These are phyloP conservation scores for Eupithecia dodoneata DNA, from an alignment of 2,888 invertebrate species.

Conservation along the genomic window DNA sequence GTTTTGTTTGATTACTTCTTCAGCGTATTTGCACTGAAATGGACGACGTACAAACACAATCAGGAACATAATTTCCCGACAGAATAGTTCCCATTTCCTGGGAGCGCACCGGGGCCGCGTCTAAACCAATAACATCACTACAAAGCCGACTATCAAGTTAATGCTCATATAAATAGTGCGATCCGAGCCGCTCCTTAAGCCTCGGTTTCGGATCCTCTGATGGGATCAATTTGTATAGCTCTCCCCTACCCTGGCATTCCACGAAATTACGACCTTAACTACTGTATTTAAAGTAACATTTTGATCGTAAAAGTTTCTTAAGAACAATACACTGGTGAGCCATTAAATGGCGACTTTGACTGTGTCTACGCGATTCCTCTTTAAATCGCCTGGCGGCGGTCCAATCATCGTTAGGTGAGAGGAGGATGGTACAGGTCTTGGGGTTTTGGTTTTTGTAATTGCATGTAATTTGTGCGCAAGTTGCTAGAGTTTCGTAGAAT, in stretches of 20 bases:
- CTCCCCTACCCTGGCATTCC: slow-evolving; percentile 54
- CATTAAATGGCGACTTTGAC: slow-evolving; percentile 57
- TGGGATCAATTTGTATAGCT: slow-evolving; percentile 77
- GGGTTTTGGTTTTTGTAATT: slow-evolving; percentile 45
- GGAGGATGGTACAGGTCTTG: slow-evolving; percentile 39
- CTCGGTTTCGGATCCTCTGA: slow-evolving; percentile 57
- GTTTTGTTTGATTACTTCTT: not conserved
- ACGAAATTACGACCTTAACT: slow-evolving; percentile 63
- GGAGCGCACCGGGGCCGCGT: slow-evolving; percentile 35
- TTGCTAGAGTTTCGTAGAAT: not conserved
- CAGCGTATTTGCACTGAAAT: not conserved
- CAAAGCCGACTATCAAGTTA: slow-evolving; percentile 61
- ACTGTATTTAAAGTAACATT: slow-evolving; percentile 57
- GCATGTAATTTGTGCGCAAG: not conserved
- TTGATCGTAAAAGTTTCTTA: slow-evolving; percentile 49
- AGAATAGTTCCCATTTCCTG: slow-evolving; percentile 33
- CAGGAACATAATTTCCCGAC: slow-evolving; percentile 30
- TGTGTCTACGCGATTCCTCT: slow-evolving; percentile 51
- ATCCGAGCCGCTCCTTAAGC: slow-evolving; percentile 60
- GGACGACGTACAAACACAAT: slow-evolving; percentile 14
- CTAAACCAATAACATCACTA: slow-evolving; percentile 52
- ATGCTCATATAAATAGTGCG: slow-evolving; percentile 68
- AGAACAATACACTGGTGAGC: slow-evolving; percentile 70
- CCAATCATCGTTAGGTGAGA: slow-evolving; percentile 36
- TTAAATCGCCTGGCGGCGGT: slow-evolving; percentile 41